These are phyloP conservation scores for Pseudomyrmex sp. DNA, from an alignment of 1,140 invertebrate species.

Conservation along the genomic window DNA sequence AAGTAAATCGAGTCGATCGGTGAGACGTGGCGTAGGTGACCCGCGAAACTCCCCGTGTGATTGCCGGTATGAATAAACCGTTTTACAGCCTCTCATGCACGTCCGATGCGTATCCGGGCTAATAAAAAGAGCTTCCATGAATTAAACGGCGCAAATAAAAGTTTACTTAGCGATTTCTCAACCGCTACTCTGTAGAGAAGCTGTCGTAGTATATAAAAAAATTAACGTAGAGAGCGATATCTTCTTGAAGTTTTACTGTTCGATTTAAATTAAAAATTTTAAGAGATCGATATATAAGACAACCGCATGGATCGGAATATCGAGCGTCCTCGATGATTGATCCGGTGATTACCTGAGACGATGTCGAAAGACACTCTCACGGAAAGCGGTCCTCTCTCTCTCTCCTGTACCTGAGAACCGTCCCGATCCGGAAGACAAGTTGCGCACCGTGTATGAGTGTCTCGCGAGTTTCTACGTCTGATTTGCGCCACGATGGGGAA, in stretches of 20 bases:
- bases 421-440: slow-evolving; percentile 49
- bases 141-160: not conserved
- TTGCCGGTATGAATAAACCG: not conserved
- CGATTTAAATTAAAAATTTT: not conserved
- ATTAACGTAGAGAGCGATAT: too few relatives aligned
- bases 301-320: not conserved
- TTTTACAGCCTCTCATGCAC: not conserved
- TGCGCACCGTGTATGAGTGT: slow-evolving; percentile 39
- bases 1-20: slow-evolving; percentile 37
- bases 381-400: not conserved
- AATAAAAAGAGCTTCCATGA: not conserved
- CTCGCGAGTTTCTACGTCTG: slow-evolving; percentile 55
- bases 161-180: not conserved
- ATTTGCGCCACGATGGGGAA: slow-evolving; percentile 45
- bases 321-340: slow-evolving; percentile 26
- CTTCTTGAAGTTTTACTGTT: not conserved
- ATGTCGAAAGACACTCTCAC: slow-evolving; percentile 28
- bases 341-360: slow-evolving; percentile 16
- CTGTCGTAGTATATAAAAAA: too few relatives aligned
- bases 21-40: slow-evolving; percentile 13
- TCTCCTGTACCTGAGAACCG: slow-evolving; percentile 40
- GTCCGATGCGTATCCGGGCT: not conserved
- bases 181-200: too few relatives aligned
- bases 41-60: slow-evolving; percentile 31
- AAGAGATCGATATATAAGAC: not conserved